Base-by-base conservation (phyloP, 2,113 vertebrate species). In the Etheostoma spectabile region DNA sequence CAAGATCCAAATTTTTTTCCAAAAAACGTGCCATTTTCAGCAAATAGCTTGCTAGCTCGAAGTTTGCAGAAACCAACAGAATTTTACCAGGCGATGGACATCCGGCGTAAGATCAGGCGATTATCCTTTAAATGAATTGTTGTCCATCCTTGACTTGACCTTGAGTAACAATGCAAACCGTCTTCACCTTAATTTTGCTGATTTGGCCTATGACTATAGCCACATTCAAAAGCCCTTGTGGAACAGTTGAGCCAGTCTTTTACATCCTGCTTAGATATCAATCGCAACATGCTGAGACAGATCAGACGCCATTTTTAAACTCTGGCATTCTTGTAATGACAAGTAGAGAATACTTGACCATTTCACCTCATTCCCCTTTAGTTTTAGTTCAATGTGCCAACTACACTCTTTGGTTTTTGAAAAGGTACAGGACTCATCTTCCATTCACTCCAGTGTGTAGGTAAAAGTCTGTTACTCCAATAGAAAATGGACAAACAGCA, bases 401-500 rank as follows among this genome's bases (percentile, higher is more conserved):
- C 60, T 75, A 42, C 35, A 67, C 48, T 68, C 11, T 83, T 73
- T 73, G 55, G 5, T 45, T 38, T 84, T 70, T 79, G 45, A 77
- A 78, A 59, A 75, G 76, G 42, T 48, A 35, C 59, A 64, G 64
- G 66, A 62, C 8, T 38, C 38, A 0, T 38, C 38, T 38, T 38
- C 38, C 38, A 38, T 38, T 38, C 38, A 38, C 8, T 38, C 38
- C 38, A 10, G 38, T 38, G 38, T 38, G 38, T 38, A 38, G 38
- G 38, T 38, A 38, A 38, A 8, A 38, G 35, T 38, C n/a, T 71
- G 86, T 86, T 59, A 77, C 76, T 66, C 80, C 62, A 73, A 74
- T 49, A 88, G 64, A 86, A 81, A 70, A 64, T 70, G 22, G 53
- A 76, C 74, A 87, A 91, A 90, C 74, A 88, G 49, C 22, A 74